phyloP scores from a whole-genome alignment of 2,797 vertebrate genomes.

The Enoplosus armatus region DNA sequence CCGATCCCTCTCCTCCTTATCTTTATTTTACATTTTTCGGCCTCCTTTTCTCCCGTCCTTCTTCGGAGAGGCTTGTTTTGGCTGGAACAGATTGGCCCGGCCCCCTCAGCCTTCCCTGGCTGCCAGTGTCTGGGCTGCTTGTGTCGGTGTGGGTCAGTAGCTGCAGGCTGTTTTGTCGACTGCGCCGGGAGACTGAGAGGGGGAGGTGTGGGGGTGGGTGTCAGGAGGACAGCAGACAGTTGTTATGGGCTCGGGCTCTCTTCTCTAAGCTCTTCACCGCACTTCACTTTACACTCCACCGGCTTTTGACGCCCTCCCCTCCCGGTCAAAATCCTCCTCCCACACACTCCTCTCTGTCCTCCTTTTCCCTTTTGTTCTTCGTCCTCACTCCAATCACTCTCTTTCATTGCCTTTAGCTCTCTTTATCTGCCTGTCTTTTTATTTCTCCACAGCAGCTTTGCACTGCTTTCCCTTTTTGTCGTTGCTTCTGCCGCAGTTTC shows the following conservation, averaged over 20 bases:
- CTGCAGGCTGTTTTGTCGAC: slow-evolving; percentile 73
- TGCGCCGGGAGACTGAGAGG: slow-evolving; percentile 58
- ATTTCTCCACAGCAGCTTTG: slow-evolving; percentile 23
- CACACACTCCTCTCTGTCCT: slow-evolving; percentile 60
- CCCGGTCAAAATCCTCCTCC: slow-evolving; percentile 45
- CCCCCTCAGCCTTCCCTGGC: slow-evolving; percentile 58
- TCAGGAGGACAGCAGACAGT: slow-evolving; percentile 76
- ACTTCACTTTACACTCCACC: slow-evolving; percentile 51
- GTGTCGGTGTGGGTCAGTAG: slow-evolving; percentile 76
- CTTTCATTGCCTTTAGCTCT: slow-evolving; percentile 45
- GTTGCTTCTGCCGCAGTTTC: not conserved
- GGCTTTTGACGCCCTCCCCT: slow-evolving; percentile 30
- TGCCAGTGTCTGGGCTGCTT: slow-evolving; percentile 66
- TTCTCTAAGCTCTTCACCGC: slow-evolving; percentile 55
- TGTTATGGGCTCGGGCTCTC: slow-evolving; percentile 59
- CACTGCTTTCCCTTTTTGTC: not conserved
- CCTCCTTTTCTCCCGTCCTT: slow-evolving; percentile 14
- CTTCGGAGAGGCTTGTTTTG: slow-evolving; percentile 61
- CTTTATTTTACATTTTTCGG: slow-evolving; percentile 23
- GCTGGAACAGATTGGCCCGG: slow-evolving; percentile 56
- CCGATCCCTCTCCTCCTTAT: not conserved
- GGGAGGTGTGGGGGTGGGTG: slow-evolving; percentile 68
- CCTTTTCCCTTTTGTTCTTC: slow-evolving; percentile 58
- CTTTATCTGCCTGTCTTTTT: slow-evolving; percentile 32
- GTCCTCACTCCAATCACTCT: slow-evolving; percentile 42